Percentiles rank a stretch among this genome's conserved stretches.
Conservation (phyloP, 2,888 invertebrate species). For the Lutraria lutraria region DNA sequence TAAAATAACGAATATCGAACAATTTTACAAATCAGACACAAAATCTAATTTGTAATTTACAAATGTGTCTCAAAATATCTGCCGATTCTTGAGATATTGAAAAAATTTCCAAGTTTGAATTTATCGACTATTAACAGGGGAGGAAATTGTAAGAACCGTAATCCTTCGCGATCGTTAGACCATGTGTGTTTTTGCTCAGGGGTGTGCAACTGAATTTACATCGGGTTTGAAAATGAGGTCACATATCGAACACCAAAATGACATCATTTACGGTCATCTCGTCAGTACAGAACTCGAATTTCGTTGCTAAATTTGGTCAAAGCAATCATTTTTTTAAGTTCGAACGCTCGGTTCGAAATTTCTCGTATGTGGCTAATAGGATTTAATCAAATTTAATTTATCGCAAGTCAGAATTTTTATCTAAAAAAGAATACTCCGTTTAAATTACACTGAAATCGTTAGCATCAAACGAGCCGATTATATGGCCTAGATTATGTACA, state of each 20-base stretch:
- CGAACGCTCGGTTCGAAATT: too few species aligned
- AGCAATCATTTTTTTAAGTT: too few species aligned
- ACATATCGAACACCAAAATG: background rate
- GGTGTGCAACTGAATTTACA: constrained; percentile 13
- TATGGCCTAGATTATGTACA: too few species aligned
- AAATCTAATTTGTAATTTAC: constrained; percentile 23
- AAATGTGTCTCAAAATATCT: background rate
- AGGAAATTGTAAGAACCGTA: constrained; percentile 54
- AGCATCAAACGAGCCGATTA: too few species aligned
- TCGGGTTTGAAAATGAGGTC: background rate
- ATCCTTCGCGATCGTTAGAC: constrained; percentile 69
- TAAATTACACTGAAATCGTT: too few species aligned
- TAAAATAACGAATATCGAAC: background rate
- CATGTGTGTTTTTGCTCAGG: constrained; percentile 51
- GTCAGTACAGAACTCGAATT: background rate
- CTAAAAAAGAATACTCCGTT: too few species aligned
- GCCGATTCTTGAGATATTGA: background rate
- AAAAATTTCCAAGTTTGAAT: constrained; percentile 40
- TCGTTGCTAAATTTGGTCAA: too few species aligned
- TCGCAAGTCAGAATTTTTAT: too few species aligned
- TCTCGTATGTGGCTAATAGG: too few species aligned
- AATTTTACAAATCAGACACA: background rate
- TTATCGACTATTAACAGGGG: constrained; percentile 49
- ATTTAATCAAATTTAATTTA: too few species aligned
- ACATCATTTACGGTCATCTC: background rate